Evolutionary conservation across 2,113 vertebrate genomes (phyloP).

Genomic region (Tragelaphus imberbis): DNA sequence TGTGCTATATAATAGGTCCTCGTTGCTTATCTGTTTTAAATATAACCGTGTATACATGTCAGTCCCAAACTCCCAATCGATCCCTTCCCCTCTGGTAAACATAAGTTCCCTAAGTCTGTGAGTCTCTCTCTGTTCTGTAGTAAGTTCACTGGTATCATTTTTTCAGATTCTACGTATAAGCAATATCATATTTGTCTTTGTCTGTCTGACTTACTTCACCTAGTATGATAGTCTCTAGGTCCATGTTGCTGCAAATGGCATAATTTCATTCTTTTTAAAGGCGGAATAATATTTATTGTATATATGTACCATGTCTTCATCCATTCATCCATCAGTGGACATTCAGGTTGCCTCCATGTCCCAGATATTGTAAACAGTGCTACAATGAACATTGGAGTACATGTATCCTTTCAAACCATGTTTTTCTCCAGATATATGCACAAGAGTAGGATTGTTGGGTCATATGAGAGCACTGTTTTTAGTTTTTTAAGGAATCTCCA

Average conservation of each 20-base stretch:
- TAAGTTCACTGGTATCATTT: not conserved
- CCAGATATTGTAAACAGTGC: not conserved
- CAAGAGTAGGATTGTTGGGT: not conserved
- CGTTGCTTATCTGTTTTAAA: not conserved
- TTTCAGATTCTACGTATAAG: not conserved
- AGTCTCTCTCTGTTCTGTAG: not conserved
- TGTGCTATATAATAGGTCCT: not conserved
- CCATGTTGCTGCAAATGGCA: not conserved
- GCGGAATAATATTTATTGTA: not conserved
- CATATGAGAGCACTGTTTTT: not conserved
- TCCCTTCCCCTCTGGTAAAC: not conserved
- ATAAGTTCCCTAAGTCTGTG: not conserved
- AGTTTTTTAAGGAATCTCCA: not conserved
- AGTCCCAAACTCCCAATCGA: not conserved
- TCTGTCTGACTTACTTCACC: not conserved
- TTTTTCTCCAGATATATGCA: not conserved
- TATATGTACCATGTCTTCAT: not conserved
- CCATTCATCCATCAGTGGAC: not conserved
- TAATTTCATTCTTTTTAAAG: not conserved
- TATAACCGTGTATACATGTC: not conserved
- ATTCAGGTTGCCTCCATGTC: not conserved
- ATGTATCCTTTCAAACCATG: not conserved
- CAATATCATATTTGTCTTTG: not conserved
- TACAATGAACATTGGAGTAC: not conserved
- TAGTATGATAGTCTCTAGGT: not conserved